Base-by-base conservation (phyloP, 1,140 invertebrate genomes). In the Penaeus vannamei region DNA sequence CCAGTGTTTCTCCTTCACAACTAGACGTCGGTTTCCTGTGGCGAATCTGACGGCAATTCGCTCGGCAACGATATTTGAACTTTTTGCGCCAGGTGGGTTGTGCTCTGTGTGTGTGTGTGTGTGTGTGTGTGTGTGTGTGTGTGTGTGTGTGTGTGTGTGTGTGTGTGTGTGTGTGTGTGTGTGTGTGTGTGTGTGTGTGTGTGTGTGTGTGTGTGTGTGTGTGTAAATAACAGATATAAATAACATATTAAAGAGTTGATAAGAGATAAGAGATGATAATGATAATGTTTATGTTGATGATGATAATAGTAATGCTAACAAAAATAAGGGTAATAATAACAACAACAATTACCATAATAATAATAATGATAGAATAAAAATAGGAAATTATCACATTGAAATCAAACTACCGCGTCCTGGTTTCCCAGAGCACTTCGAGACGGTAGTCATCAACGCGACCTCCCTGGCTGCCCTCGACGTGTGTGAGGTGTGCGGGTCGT, bases 401-500 rank as follows among this genome's bases (percentile, higher is more conserved):
- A 2, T 10, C 32, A 12, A 17, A 53, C 12, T 10, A 53, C 10
- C 53, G 8, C 53, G 53, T 32, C n/a, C 12, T 53, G 0, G n/a
- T 29, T 53, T 66, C 29, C 8, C 93, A 95, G 95, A 95, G 90
- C 93, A 94, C 88, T 95, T 94, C 92, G 94, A 94, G 85, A 94
- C 94, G 77, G 92, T 93, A 2, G 92, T 95, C 46, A 94, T 95
- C 84, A 94, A 94, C 85, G 94, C 94, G 1, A 94, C 94, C 60
- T 93, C 93, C 53, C 92, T 95, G 42, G 94, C 94, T 84, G 92
- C 93, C 10, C 92, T 95, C 80, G 94, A 94, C 91, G 95, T 96
- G 66, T 96, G 95, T 92, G 94, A 95, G 92, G 95, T 95, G 26
- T 95, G 95, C 91, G 95, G 95, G 0, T 95, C 94, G 1, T 95